Evolutionary conservation across 2,888 invertebrate genomes (phyloP).

Genomic region (Caenorhabditis drosophilae): DNA sequence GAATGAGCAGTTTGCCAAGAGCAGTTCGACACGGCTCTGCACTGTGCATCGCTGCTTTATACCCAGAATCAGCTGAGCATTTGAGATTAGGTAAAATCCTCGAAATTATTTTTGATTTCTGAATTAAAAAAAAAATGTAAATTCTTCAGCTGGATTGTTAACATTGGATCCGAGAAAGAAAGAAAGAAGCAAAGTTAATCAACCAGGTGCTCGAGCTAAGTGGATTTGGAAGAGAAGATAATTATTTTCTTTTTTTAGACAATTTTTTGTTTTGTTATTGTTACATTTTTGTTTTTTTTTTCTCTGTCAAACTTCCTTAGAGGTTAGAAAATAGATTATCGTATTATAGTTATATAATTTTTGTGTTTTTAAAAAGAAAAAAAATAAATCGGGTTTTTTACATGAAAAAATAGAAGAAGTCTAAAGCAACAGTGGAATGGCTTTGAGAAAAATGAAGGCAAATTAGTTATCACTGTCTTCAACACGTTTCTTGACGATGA

Average conservation of each 20-base stretch:
- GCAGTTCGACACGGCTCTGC: conserved; percentile 62
- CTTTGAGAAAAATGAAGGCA: neutral
- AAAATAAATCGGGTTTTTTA: conserved; percentile 5
- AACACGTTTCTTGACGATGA: conserved; percentile 27
- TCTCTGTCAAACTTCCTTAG: conserved; percentile 8
- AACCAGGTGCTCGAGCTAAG: conserved; percentile 67
- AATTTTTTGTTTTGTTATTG: neutral
- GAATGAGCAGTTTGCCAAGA: conserved; percentile 56
- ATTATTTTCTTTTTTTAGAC: conserved; percentile 8
- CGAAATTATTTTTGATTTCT: neutral
- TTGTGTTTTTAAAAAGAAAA: conserved; percentile 6
- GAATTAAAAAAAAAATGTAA: neutral
- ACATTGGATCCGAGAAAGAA: conserved; percentile 62
- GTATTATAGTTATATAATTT: no score
- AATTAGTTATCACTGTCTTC: conserved; percentile 7
- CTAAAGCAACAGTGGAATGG: neutral
- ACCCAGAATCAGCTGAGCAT: conserved; percentile 51
- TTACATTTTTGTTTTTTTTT: conserved; percentile 5
- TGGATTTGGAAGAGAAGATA: conserved; percentile 63
- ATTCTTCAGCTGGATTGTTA: conserved; percentile 65
- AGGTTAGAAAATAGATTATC: no score
- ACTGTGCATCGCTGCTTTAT: conserved; percentile 62
- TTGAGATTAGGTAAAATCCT: conserved; percentile 54
- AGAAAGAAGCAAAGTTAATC: conserved; percentile 66
- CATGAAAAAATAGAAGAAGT: neutral